Evolutionary conservation across 1,140 invertebrate species (phyloP).

Genomic region (Drosophila ercepeae): DNA sequence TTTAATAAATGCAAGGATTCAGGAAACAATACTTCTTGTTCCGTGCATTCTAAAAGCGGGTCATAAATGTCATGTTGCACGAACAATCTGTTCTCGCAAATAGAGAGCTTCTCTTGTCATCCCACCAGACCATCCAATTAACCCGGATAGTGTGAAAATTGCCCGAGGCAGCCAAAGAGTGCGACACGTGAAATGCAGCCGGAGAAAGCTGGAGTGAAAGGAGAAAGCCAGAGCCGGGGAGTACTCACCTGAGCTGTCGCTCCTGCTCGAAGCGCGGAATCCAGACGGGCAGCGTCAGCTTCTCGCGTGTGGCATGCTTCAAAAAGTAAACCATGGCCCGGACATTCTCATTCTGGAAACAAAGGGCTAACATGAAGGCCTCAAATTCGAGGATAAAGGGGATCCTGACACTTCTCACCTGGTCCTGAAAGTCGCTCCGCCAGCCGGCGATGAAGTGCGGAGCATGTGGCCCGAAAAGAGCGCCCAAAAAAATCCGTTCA

Average conservation of each 20-base stretch:
- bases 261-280: slow-evolving; percentile 77
- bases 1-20: neutral
- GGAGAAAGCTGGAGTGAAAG: slow-evolving; percentile 13
- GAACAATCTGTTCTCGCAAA: slow-evolving; percentile 16
- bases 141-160: slow-evolving; percentile 32
- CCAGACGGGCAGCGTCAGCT: slow-evolving; percentile 74
- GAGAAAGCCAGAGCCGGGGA: neutral
- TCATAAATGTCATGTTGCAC: slow-evolving; percentile 18
- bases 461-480: slow-evolving; percentile 90
- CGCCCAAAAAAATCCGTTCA: slow-evolving; percentile 90
- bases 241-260: slow-evolving; percentile 76
- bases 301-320: slow-evolving; percentile 87
- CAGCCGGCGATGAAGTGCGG: slow-evolving; percentile 92
- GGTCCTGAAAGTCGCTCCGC: slow-evolving; percentile 91
- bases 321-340: slow-evolving; percentile 90
- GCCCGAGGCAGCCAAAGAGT: slow-evolving; percentile 29
- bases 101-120: slow-evolving; percentile 15
- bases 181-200: slow-evolving; percentile 23
- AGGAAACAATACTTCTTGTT: neutral
- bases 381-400: neutral
- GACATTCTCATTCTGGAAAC: slow-evolving; percentile 88
- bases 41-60: neutral
- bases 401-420: slow-evolving; percentile 56
- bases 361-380: slow-evolving; percentile 18
- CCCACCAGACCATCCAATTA: slow-evolving; percentile 33